phyloP scores from a whole-genome alignment of 2,797 vertebrate genomes.

The Lerista edwardsae region DNA sequence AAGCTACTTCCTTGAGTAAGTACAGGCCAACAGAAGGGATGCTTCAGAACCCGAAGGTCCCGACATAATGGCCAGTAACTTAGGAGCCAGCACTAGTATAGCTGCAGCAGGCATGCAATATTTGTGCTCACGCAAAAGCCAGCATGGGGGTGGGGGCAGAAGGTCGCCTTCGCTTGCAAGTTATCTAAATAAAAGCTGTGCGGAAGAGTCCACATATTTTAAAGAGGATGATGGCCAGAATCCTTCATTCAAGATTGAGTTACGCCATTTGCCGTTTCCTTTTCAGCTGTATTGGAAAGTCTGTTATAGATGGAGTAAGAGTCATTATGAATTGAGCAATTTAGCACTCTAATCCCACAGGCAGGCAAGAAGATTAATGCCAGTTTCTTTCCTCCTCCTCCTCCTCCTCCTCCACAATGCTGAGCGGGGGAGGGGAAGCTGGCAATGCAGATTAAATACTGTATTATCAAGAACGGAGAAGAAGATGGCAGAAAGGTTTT shows the following conservation, averaged over 20 bases:
- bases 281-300: neutral
- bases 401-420: slow-evolving; percentile 4
- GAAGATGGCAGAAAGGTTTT: neutral
- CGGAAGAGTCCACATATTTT: neutral
- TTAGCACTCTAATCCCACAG: slow-evolving; percentile 30
- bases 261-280: slow-evolving; percentile 18
- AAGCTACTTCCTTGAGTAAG: neutral
- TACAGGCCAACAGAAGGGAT: slow-evolving; percentile 10
- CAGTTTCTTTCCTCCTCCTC: slow-evolving; percentile 16
- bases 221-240: neutral
- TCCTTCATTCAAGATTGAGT: neutral
- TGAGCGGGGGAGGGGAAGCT: slow-evolving; percentile 3
- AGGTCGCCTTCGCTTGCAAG: neutral
- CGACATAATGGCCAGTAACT: neutral
- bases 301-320: neutral
- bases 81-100: neutral
- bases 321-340: slow-evolving; percentile 43
- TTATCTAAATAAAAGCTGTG: neutral
- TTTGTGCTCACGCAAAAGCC: neutral
- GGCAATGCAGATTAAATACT: neutral
- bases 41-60: neutral
- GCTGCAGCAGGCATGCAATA: neutral
- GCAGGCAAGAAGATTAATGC: slow-evolving; percentile 30
- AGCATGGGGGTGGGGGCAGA: too few relatives aligned
- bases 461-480: slow-evolving; percentile 25